These are phyloP conservation scores for Microctonus hyperodae DNA, from an alignment of 2,888 invertebrate genomes.

Conservation along the genomic window DNA sequence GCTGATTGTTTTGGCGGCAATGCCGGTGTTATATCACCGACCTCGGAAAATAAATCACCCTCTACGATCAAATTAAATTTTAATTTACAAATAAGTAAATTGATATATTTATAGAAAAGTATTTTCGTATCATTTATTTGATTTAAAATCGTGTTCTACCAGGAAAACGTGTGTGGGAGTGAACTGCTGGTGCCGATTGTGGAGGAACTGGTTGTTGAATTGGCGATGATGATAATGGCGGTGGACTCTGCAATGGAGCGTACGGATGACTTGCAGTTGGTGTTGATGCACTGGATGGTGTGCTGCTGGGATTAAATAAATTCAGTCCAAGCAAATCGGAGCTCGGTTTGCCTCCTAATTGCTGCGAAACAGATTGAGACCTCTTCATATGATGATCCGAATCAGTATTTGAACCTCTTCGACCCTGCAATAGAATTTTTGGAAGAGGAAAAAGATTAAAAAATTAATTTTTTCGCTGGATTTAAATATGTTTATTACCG, in stretches of 20 bases:
- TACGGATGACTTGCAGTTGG: conserved; percentile 82
- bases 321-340: conserved; percentile 82
- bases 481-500: conserved; percentile 61
- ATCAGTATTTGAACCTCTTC: conserved; percentile 76
- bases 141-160: conserved; percentile 62
- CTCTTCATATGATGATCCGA: conserved; percentile 72
- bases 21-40: conserved; percentile 77
- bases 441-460: background rate
- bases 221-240: conserved; percentile 57
- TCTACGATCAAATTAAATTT: conserved; percentile 46
- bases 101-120: no score
- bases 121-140: no score
- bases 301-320: conserved; percentile 77
- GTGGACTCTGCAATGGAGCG: conserved; percentile 80
- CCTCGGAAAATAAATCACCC: conserved; percentile 84
- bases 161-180: conserved; percentile 63
- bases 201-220: conserved; percentile 54
- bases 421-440: conserved; percentile 61
- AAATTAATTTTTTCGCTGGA: background rate
- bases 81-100: no score
- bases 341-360: conserved; percentile 76
- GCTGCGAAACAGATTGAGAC: conserved; percentile 80
- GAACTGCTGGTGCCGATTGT: conserved; percentile 55
- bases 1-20: conserved; percentile 70
- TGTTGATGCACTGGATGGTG: conserved; percentile 81